Percentiles rank a stretch among this genome's conserved stretches.
Evolutionary conservation across 2,888 invertebrate species (phyloP).

Genomic region (Drosophila mimetica): DNA sequence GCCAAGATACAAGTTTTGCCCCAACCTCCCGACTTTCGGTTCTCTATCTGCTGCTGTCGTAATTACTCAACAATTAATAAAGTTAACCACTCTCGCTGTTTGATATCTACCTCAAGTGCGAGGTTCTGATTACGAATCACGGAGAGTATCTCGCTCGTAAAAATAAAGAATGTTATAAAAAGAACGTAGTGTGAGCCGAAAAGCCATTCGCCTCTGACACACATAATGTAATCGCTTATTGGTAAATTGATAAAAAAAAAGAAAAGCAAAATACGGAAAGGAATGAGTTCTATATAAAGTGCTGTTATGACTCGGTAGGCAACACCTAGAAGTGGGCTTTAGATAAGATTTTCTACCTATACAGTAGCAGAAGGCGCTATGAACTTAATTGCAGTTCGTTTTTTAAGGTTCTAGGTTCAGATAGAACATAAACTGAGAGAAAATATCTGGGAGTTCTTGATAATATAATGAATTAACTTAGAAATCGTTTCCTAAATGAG

Average conservation of each 20-base stretch:
- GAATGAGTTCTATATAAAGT: slow-evolving; percentile 11
- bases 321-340: slow-evolving; percentile 26
- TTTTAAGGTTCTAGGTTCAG: background rate
- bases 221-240: slow-evolving; percentile 31
- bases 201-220: slow-evolving; percentile 18
- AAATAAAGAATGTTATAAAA: slow-evolving; percentile 28
- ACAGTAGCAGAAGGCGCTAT: slow-evolving; percentile 17
- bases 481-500: background rate
- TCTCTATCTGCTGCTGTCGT: slow-evolving; percentile 24
- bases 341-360: slow-evolving; percentile 28
- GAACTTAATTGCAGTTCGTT: slow-evolving; percentile 18
- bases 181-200: slow-evolving; percentile 1
- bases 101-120: slow-evolving; percentile 49
- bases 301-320: slow-evolving; percentile 24
- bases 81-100: slow-evolving; percentile 41
- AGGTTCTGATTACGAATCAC: slow-evolving; percentile 45
- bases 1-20: slow-evolving; percentile 24
- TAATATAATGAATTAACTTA: too few species aligned
- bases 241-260: slow-evolving; percentile 34
- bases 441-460: too few species aligned
- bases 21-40: background rate
- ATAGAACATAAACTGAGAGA: background rate
- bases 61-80: slow-evolving; percentile 70
- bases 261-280: slow-evolving; percentile 1
- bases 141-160: slow-evolving; percentile 17